Evolutionary conservation across 1,140 invertebrate species (phyloP), one percentile per base, ranked within the genome.

Genomic region (Drosophila nasuta): DNA sequence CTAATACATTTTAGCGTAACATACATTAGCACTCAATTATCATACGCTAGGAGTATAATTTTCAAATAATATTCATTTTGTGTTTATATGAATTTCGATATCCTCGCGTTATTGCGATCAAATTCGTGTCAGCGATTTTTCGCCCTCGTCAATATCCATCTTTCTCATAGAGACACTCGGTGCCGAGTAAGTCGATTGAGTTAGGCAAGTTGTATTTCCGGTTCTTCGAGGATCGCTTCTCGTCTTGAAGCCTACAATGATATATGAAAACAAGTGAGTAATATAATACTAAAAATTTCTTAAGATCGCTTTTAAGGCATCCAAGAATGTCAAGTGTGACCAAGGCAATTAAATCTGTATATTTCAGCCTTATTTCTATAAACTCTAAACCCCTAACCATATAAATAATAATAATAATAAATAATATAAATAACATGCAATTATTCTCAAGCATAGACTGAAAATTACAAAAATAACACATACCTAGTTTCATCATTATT

Each of bases 401-500:
- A 33, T 33, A 33, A 13, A 13, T 13, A 13, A 13, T 13, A 13
- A 13, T 13, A 13, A 13, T 13, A 13, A 13, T 13, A 13, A 13
- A 13, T 13, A 13, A 13, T 13, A 13, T 13, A 13, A 13, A 13
- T 13, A 13, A 25, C 20, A 25, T 3, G 20, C 20, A 25, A 5
- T 45, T 11, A 8, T 45, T 45, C 0, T 5, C 3, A 25, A 25
- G 20, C 20, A 25, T 25, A 25, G 45, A 13, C 6, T 11, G 11
- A 46, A 35, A 17, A n/a, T 65, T 33, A 2, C 13, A 62, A 8
- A 13, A 28, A 43, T 56, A 15, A 64, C 33, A 41, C 75, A 64
- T 83, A 94, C 94, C 94, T 6, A 94, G 80, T 82, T 93, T 93
- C 51, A 93, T 91, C 64, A 92, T 87, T 30, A 94, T 93, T 28